Evolutionary conservation across 2,113 vertebrate genomes (phyloP).

Genomic region (Nansenia antarctica): DNA sequence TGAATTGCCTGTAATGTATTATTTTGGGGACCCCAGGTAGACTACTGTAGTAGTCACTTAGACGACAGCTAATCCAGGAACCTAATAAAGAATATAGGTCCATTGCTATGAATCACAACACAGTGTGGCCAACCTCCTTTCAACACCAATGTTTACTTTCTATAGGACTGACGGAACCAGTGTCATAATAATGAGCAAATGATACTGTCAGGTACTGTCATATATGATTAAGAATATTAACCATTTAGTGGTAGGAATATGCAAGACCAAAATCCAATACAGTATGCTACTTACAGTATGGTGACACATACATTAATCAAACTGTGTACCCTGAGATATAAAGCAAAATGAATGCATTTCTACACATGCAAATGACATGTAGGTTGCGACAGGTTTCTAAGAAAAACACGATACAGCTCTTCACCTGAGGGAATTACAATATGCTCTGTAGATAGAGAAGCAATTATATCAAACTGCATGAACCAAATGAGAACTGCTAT

Average conservation of each 20-base stretch:
- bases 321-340: background rate
- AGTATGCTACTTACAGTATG: background rate
- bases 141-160: too few species aligned
- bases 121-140: background rate
- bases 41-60: too few species aligned
- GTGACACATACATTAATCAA: background rate
- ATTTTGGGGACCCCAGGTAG: background rate
- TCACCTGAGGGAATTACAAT: constrained; percentile 36
- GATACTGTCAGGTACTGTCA: too few species aligned
- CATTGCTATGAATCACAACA: background rate
- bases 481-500: constrained; percentile 35
- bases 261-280: background rate
- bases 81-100: background rate
- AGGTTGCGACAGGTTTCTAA: background rate
- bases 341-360: background rate
- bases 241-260: background rate
- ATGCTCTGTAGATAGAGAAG: constrained; percentile 28
- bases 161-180: too few species aligned
- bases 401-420: constrained; percentile 7
- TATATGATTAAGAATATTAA: background rate
- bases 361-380: background rate
- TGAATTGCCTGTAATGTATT: too few species aligned
- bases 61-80: too few species aligned
- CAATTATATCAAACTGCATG: constrained; percentile 58
- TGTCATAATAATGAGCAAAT: too few species aligned